phyloP scores from a whole-genome alignment of 1,140 invertebrate genomes.

The Mizuhopecten yessoensis region DNA sequence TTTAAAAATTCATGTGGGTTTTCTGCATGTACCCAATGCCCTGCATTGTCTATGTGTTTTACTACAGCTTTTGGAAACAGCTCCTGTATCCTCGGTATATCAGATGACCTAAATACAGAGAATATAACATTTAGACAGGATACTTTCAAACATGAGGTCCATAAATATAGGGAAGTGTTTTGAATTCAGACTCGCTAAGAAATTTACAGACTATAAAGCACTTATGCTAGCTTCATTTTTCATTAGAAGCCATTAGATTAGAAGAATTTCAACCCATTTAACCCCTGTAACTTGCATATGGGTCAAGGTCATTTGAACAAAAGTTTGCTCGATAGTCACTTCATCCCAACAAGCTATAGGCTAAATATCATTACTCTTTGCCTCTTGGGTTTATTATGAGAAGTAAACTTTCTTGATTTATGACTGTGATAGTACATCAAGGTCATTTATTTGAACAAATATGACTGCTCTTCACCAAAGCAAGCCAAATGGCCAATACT shows the following conservation, averaged over 20 bases:
- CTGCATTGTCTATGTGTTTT: constrained; percentile 90
- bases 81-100: constrained; percentile 67
- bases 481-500: too few relatives aligned
- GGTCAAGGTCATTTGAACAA: too few relatives aligned
- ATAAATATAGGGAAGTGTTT: too few relatives aligned
- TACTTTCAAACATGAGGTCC: too few relatives aligned
- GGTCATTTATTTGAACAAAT: not conserved
- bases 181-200: too few relatives aligned
- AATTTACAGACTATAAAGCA: too few relatives aligned
- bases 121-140: not conserved
- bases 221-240: too few relatives aligned
- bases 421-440: not conserved
- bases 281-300: too few relatives aligned
- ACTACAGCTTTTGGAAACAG: constrained; percentile 91
- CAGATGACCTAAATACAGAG: constrained; percentile 64
- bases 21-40: constrained; percentile 97
- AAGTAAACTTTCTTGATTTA: not conserved
- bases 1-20: constrained; percentile 89
- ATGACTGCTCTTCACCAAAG: too few relatives aligned
- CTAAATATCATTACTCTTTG: not conserved
- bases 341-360: not conserved
- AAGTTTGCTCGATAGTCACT: too few relatives aligned
- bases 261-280: too few relatives aligned
- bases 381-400: not conserved
- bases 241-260: too few relatives aligned